These are phyloP conservation scores for Jacana jacana DNA, from an alignment of 2,113 vertebrate species.

Conservation along the genomic window DNA sequence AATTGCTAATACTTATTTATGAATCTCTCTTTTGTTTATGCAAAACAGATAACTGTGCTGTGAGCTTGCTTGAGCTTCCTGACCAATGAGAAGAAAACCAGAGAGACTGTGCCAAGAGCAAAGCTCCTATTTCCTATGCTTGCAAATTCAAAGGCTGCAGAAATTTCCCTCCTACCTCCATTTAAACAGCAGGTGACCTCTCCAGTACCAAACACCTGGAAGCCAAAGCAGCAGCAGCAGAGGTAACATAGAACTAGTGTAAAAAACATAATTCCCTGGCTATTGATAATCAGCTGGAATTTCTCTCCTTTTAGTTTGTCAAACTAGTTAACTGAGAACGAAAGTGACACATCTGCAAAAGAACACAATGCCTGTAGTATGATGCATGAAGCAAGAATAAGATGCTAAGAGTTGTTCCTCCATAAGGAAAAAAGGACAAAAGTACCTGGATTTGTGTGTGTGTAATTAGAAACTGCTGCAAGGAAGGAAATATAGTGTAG, in stretches of 20 bases:
- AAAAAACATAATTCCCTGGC: background rate
- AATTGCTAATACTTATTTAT: background rate
- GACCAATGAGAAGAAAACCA: background rate
- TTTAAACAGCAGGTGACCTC: background rate
- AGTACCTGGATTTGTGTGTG: background rate
- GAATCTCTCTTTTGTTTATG: background rate
- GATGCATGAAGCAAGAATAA: background rate
- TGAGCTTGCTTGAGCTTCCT: background rate
- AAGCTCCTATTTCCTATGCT: background rate
- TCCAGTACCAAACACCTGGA: background rate
- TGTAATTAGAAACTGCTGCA: background rate
- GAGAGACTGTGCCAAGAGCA: background rate
- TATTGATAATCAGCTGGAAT: background rate
- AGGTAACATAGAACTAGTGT: background rate
- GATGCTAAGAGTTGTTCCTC: background rate
- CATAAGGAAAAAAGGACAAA: background rate
- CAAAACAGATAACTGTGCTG: background rate
- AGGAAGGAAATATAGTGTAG: background rate
- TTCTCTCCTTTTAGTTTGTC: background rate
- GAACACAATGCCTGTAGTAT: accelerated
- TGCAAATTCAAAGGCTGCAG: background rate
- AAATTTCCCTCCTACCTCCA: background rate
- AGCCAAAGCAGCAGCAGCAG: background rate
- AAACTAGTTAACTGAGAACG: background rate
- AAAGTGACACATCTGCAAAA: background rate